Evolutionary conservation across 2,113 vertebrate genomes (phyloP).

Genomic region (Ariopsis seemanni): DNA sequence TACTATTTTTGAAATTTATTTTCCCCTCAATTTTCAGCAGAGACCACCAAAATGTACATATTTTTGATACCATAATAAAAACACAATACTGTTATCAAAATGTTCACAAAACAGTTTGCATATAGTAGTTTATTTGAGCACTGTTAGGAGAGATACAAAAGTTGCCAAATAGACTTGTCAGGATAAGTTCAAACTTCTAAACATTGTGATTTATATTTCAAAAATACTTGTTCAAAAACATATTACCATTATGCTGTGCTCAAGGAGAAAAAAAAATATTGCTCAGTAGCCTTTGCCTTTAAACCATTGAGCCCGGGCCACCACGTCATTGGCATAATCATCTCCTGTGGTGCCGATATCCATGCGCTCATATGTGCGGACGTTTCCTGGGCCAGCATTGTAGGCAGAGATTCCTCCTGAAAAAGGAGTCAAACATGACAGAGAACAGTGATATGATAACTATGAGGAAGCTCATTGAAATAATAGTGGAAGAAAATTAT

Average conservation of each 20-base stretch:
- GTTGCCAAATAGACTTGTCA: background rate
- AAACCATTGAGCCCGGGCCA: slow-evolving; percentile 64
- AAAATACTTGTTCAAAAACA: background rate
- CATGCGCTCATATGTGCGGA: slow-evolving; percentile 46
- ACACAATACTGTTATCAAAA: too few relatives aligned
- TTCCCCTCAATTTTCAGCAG: too few relatives aligned
- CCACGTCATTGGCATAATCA: slow-evolving; percentile 72
- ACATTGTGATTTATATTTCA: background rate
- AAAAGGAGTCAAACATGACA: background rate
- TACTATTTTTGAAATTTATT: too few relatives aligned
- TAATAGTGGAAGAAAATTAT: background rate
- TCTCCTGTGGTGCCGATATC: slow-evolving; percentile 56
- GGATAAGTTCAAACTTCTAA: background rate
- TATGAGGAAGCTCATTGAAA: background rate
- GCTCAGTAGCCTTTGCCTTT: slow-evolving; percentile 67
- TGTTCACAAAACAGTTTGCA: background rate
- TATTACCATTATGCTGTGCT: background rate
- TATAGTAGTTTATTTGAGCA: background rate
- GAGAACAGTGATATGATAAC: slow-evolving; percentile 4
- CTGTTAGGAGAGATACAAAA: background rate
- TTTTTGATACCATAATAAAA: background rate
- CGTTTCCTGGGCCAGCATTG: slow-evolving; percentile 24
- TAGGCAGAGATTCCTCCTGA: slow-evolving; percentile 48
- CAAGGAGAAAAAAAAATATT: background rate
- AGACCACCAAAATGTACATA: background rate